Evolutionary conservation across 2,113 vertebrate species (phyloP).

Genomic region (Mesocricetus auratus): DNA sequence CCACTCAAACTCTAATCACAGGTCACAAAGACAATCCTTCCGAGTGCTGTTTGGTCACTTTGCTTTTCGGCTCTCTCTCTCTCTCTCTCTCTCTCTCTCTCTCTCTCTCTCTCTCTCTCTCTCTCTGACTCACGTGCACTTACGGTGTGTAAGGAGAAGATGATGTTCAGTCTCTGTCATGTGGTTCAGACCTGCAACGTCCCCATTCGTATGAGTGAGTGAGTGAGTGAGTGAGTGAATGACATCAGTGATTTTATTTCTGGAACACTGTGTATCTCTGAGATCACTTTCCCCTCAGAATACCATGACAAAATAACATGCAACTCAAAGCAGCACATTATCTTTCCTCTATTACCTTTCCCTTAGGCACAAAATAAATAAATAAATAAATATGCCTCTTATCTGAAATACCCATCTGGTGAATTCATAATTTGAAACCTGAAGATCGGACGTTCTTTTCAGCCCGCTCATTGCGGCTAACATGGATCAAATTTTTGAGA

Average conservation of each 20-base stretch:
- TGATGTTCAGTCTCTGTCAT: not conserved
- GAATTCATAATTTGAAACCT: slow-evolving; percentile 51
- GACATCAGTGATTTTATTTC: slow-evolving; percentile 43
- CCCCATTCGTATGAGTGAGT: not conserved
- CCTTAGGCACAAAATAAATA: not conserved
- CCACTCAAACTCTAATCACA: not conserved
- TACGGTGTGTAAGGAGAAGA: not conserved
- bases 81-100: not conserved
- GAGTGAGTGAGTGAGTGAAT: not conserved
- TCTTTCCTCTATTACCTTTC: slow-evolving; percentile 21
- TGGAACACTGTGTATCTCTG: slow-evolving; percentile 26
- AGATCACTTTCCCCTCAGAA: not conserved
- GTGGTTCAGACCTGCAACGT: not conserved
- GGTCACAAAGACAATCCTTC: not conserved
- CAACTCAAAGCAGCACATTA: slow-evolving; percentile 24
- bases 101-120: not conserved
- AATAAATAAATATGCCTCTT: too few species aligned
- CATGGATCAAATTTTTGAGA: slow-evolving; percentile 38
- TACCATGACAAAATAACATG: slow-evolving; percentile 46
- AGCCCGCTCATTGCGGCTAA: not conserved
- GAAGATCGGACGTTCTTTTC: slow-evolving; percentile 18
- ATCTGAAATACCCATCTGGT: not conserved
- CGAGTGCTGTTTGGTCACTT: not conserved
- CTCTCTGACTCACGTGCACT: not conserved
- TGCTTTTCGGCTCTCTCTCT: not conserved